Evolutionary conservation across 2,113 vertebrate genomes (phyloP).

Genomic region (Apeltes quadracus): DNA sequence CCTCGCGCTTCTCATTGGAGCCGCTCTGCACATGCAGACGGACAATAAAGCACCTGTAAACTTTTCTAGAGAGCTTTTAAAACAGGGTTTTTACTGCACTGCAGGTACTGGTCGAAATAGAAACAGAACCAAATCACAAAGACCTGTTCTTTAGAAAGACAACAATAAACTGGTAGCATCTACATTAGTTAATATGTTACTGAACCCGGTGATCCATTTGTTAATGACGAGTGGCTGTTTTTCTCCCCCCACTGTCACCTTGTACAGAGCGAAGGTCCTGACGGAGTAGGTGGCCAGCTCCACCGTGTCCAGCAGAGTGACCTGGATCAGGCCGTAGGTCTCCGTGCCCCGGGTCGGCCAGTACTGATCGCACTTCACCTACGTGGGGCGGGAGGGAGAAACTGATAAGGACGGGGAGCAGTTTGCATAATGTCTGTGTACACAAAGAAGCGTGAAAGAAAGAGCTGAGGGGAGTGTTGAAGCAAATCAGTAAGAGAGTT

Average conservation of each 20-base stretch:
- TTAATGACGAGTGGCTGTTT: too few species aligned
- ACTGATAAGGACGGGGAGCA: constrained; percentile 30
- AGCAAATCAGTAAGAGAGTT: constrained; percentile 42
- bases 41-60: background rate
- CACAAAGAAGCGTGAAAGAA: constrained; percentile 19
- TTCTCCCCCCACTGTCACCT: too few species aligned
- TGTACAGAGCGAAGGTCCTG: constrained; percentile 95
- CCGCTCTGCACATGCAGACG: constrained; percentile 73
- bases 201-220: too few species aligned
- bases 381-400: constrained; percentile 51
- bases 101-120: too few species aligned
- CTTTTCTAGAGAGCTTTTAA: too few species aligned
- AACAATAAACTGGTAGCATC: too few species aligned
- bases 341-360: constrained; percentile 99
- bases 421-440: constrained; percentile 1
- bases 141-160: too few species aligned
- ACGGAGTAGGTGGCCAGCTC: constrained; percentile 96
- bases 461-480: constrained; percentile 27
- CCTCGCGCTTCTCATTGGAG: constrained; percentile 95
- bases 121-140: too few species aligned
- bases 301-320: constrained; percentile 94
- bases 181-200: too few species aligned
- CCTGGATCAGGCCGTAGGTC: constrained; percentile 94
- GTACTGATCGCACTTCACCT: constrained; percentile 99
- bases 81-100: too few species aligned